phyloP scores from a whole-genome alignment of 2,113 vertebrate species.

The Cololabis saira region DNA sequence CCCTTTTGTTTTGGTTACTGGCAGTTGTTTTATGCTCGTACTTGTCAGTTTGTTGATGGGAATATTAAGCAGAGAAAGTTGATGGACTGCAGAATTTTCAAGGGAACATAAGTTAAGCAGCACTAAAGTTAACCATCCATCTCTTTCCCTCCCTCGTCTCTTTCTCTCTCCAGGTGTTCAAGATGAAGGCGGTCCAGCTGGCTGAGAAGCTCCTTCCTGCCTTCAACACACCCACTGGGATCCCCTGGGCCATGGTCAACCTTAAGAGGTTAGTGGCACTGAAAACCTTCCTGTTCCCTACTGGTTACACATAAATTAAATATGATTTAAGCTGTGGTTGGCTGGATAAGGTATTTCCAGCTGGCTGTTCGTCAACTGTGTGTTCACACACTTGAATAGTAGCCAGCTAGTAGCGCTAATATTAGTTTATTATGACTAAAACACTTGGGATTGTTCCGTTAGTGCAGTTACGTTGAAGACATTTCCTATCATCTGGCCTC shows the following conservation, averaged over 20 bases:
- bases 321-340: neutral
- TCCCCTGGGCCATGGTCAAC: slow-evolving; percentile 99
- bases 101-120: neutral
- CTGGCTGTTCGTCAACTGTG: no score
- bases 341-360: no score
- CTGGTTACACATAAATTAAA: neutral
- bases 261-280: slow-evolving; percentile 89
- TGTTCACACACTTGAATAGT: no score
- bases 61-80: slow-evolving; percentile 6
- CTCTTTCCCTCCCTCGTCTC: neutral
- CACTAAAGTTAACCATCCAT: neutral
- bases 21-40: slow-evolving; percentile 19
- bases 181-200: slow-evolving; percentile 95
- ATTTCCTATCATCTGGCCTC: no score
- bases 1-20: slow-evolving; percentile 26
- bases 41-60: slow-evolving; percentile 4
- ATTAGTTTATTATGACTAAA: no score
- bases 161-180: slow-evolving; percentile 87
- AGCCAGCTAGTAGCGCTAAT: no score
- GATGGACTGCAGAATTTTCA: neutral
- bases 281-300: neutral
- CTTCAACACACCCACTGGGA: slow-evolving; percentile 98
- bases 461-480: no score
- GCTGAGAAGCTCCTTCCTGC: slow-evolving; percentile 97
- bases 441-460: no score